Conservation (phyloP, 2,113 vertebrate genomes). For the Leuciscus idus region DNA sequence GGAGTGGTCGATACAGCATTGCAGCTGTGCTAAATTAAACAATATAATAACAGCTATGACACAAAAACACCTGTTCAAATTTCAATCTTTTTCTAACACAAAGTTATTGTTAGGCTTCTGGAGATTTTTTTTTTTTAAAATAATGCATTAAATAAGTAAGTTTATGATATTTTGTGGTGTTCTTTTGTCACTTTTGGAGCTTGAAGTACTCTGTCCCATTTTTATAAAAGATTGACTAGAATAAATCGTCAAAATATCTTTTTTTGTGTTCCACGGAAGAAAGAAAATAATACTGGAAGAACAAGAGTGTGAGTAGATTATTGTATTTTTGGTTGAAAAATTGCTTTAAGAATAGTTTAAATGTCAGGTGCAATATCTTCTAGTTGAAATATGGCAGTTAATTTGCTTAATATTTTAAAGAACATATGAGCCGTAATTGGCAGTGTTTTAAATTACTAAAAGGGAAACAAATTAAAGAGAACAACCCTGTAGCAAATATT, state of each 20-base stretch:
- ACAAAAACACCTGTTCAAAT: constrained; percentile 2
- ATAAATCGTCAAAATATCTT: background rate
- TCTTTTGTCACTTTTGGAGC: background rate
- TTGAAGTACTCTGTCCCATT: background rate
- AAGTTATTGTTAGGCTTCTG: background rate
- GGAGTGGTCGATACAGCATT: background rate
- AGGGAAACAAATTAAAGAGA: background rate
- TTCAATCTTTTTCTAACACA: background rate
- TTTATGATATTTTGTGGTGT: background rate
- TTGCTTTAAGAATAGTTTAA: background rate
- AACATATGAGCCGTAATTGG: no score
- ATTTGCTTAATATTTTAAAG: background rate
- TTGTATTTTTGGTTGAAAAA: background rate
- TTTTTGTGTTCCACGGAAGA: background rate
- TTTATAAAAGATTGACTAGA: background rate
- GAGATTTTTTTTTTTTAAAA: background rate
- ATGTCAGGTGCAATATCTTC: background rate
- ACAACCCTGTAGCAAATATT: background rate
- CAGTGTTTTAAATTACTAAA: background rate
- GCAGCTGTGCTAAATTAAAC: background rate
- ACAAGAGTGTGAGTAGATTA: background rate
- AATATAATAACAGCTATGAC: background rate
- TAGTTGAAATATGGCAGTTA: background rate
- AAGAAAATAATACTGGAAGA: background rate
- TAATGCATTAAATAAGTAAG: background rate